These are phyloP conservation scores for Tamias sibiricus DNA, from an alignment of 2,113 vertebrate species.

Conservation along the genomic window DNA sequence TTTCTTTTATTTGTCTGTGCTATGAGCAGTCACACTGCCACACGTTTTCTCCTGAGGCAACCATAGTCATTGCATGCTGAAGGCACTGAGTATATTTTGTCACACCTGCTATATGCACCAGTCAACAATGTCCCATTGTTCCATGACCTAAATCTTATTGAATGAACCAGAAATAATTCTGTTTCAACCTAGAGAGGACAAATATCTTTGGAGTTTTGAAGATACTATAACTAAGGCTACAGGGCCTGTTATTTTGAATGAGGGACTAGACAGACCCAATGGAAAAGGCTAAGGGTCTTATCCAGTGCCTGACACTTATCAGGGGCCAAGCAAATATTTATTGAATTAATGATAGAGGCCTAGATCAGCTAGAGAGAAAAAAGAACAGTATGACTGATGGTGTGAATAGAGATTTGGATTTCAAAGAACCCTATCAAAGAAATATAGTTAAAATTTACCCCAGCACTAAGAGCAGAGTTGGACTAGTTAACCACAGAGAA, in stretches of 20 bases:
- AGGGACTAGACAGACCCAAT: neutral
- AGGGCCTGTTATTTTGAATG: neutral
- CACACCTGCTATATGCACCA: neutral
- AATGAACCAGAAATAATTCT: neutral
- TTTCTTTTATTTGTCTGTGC: neutral
- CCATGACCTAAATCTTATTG: neutral
- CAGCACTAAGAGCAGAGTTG: neutral
- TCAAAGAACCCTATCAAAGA: neutral
- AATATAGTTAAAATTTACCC: neutral
- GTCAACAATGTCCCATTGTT: neutral
- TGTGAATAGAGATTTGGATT: conserved; percentile 3
- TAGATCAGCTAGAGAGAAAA: neutral
- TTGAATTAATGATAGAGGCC: neutral
- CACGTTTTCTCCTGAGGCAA: neutral
- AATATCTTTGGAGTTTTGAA: neutral
- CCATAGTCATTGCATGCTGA: no score
- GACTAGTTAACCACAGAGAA: neutral
- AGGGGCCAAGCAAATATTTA: neutral
- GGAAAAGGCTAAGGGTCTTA: neutral
- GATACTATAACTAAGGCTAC: neutral
- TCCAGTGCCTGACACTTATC: neutral
- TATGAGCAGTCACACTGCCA: neutral
- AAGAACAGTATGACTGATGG: neutral
- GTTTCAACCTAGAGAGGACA: neutral
- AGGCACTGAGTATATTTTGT: neutral